Conservation (phyloP, 2,113 vertebrate species). For the Microcebus murinus region DNA sequence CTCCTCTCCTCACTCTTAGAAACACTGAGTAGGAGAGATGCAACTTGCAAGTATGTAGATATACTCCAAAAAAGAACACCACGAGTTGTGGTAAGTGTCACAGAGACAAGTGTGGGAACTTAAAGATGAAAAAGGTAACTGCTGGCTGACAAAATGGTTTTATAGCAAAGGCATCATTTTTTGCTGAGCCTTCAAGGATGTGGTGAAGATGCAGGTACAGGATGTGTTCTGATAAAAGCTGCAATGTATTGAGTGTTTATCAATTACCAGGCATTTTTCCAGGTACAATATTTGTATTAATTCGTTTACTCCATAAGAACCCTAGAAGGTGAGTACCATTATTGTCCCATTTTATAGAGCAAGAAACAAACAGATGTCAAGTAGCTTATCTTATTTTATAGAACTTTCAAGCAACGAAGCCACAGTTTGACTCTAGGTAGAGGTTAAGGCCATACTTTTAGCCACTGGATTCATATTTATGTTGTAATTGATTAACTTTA, state of each 20-base stretch:
- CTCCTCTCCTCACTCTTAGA: background rate
- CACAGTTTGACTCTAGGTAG: background rate
- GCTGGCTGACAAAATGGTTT: background rate
- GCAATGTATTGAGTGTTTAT: background rate
- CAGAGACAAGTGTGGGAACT: background rate
- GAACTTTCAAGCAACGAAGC: background rate
- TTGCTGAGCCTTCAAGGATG: background rate
- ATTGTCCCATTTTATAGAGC: background rate
- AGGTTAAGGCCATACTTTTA: background rate
- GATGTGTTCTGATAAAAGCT: background rate
- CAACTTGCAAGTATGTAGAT: background rate
- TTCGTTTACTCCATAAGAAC: background rate
- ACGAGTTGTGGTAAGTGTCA: background rate
- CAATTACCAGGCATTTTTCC: background rate
- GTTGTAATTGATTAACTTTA: conserved; percentile 13
- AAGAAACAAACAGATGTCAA: background rate
- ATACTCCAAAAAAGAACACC: background rate
- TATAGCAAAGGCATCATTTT: background rate
- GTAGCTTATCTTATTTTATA: background rate
- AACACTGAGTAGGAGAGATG: background rate
- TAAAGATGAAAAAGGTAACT: background rate
- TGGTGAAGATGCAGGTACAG: background rate
- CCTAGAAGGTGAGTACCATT: background rate
- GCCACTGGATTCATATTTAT: background rate
- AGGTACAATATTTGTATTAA: background rate